These are phyloP conservation scores for Esox masquinongy DNA, from an alignment of 2,797 vertebrate genomes.

Conservation along the genomic window DNA sequence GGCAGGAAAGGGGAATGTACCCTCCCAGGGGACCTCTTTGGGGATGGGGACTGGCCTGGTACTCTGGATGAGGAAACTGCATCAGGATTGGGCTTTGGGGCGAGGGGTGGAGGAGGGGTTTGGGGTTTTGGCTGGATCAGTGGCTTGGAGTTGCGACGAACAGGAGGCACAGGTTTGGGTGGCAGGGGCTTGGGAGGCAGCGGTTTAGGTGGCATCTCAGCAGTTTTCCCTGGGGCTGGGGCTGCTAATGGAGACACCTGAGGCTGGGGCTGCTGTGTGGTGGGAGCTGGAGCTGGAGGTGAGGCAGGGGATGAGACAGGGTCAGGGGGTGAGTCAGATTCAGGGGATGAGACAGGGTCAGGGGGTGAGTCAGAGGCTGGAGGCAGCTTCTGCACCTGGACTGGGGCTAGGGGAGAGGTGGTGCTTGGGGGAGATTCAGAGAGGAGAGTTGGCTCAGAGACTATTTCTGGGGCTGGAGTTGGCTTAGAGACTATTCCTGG, in stretches of 20 bases:
- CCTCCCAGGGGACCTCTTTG: slow-evolving; percentile 34
- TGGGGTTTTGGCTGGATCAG: slow-evolving; percentile 80
- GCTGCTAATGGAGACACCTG: slow-evolving; percentile 73
- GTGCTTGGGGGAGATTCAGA: background rate
- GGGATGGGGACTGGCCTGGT: slow-evolving; percentile 36
- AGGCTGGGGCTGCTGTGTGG: slow-evolving; percentile 83
- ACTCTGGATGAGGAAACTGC: background rate
- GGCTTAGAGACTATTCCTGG: slow-evolving; percentile 13
- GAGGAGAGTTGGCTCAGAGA: no score
- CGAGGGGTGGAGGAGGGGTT: slow-evolving; percentile 69
- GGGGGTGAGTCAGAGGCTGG: slow-evolving; percentile 8
- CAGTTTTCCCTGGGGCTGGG: slow-evolving; percentile 77
- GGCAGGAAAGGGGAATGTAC: slow-evolving; percentile 36
- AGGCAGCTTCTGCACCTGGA: background rate
- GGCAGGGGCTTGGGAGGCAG: slow-evolving; percentile 68
- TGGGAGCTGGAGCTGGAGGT: slow-evolving; percentile 68
- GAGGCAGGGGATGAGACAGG: slow-evolving; percentile 40
- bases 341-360: slow-evolving; percentile 4
- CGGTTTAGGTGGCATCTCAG: slow-evolving; percentile 73
- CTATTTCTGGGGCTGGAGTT: background rate
- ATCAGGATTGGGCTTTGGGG: slow-evolving; percentile 27
- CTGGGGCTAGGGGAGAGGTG: background rate
- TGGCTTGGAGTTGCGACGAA: slow-evolving; percentile 79
- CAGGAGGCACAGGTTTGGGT: slow-evolving; percentile 78
- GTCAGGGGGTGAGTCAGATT: slow-evolving; percentile 21